A percentile compares a stretch with the other conserved stretches of the same genome.
Conservation (phyloP, 2,113 vertebrate species). For the Phylloscopus whistleri region DNA sequence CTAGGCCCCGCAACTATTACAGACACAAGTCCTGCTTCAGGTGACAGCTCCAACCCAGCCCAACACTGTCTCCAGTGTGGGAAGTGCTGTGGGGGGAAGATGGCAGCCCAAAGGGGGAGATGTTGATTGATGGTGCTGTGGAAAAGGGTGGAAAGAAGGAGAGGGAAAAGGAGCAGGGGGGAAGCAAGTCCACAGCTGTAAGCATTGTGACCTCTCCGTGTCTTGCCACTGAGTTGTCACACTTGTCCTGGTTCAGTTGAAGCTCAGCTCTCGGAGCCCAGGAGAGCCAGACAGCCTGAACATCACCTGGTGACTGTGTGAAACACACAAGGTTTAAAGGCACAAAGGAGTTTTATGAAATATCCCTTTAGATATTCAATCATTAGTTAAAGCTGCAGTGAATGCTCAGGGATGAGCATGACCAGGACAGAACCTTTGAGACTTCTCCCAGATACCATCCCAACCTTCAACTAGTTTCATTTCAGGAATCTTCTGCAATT, state of each 20-base stretch:
- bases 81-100: background rate
- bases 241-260: background rate
- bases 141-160: background rate
- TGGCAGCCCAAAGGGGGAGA: background rate
- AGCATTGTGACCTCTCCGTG: background rate
- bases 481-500: background rate
- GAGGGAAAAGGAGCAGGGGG: background rate
- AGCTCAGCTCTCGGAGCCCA: background rate
- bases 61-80: background rate
- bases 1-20: background rate
- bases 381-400: background rate
- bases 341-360: background rate
- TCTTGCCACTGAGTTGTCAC: background rate
- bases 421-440: background rate
- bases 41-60: background rate
- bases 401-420: background rate
- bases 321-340: background rate
- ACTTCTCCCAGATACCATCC: background rate
- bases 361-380: background rate
- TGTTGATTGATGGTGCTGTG: background rate
- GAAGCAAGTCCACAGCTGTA: background rate
- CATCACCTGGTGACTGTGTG: background rate
- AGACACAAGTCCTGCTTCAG: background rate
- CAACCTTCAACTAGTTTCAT: background rate
- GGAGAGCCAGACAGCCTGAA: background rate